Percentiles rank a stretch among this genome's conserved stretches.
Conservation (phyloP, 2,797 vertebrate species). For the Chloroceryle inda region DNA sequence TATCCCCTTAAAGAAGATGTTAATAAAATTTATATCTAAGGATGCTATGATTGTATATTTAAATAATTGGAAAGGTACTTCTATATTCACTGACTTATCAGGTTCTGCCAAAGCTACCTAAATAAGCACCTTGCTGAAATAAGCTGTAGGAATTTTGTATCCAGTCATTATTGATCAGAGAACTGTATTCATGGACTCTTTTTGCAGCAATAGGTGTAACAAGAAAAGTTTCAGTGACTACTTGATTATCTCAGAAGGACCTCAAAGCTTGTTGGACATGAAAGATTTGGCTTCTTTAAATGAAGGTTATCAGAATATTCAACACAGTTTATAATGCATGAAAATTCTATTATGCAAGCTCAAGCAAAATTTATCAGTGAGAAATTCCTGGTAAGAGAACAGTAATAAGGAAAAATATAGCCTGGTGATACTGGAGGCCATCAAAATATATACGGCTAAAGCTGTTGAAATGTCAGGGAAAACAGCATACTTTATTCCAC, state of each 20-base stretch:
- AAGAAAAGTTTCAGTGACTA: constrained; percentile 47
- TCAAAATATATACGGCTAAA: constrained; percentile 18
- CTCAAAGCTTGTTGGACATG: constrained; percentile 51
- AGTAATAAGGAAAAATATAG: constrained; percentile 22
- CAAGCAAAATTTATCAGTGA: constrained; percentile 40
- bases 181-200: constrained; percentile 68
- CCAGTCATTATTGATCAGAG: constrained; percentile 44
- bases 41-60: neutral
- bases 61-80: constrained; percentile 26
- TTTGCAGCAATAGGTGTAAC: neutral
- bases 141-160: constrained; percentile 35
- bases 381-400: constrained; percentile 36
- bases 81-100: constrained; percentile 24
- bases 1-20: neutral
- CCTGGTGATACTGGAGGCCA: neutral
- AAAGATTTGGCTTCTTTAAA: constrained; percentile 63
- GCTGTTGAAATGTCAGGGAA: neutral
- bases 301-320: constrained; percentile 67
- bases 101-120: constrained; percentile 16
- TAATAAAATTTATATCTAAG: constrained; percentile 44
- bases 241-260: constrained; percentile 56
- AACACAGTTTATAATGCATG: constrained; percentile 56
- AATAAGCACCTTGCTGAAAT: constrained; percentile 40
- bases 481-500: neutral
- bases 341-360: constrained; percentile 62